Evolutionary conservation across 2,797 vertebrate genomes (phyloP).

Genomic region (Bradypodion ventrale): DNA sequence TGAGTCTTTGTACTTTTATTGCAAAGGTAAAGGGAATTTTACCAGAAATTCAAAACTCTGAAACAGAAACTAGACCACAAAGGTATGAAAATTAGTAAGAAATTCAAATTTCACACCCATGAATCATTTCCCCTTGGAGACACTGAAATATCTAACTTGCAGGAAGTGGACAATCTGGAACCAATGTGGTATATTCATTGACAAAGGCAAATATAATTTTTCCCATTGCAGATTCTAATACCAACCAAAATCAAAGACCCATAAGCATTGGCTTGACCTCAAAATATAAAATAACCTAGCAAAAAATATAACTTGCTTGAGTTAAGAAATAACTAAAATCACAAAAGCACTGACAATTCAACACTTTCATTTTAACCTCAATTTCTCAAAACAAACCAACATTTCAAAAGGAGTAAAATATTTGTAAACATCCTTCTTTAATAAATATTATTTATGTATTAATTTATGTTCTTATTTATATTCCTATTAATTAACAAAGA

Average conservation of each 20-base stretch:
- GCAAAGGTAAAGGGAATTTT: no score
- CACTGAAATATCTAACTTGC: constrained; percentile 21
- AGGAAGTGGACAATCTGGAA: constrained; percentile 13
- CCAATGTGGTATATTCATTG: neutral
- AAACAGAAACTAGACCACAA: constrained; percentile 15
- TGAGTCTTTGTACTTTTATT: no score
- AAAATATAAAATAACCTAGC: constrained; percentile 12
- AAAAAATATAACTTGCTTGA: neutral
- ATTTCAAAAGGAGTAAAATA: neutral
- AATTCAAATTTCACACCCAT: constrained; percentile 25
- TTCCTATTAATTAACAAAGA: neutral
- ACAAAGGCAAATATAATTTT: neutral
- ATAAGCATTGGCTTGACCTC: neutral
- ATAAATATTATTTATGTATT: neutral
- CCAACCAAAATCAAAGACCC: neutral
- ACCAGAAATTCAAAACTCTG: no score
- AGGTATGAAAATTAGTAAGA: neutral
- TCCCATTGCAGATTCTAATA: neutral
- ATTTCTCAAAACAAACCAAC: constrained; percentile 14
- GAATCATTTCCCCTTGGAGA: constrained; percentile 5
- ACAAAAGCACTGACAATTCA: neutral
- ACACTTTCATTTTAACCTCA: neutral
- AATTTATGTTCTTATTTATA: neutral
- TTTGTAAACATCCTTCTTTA: neutral
- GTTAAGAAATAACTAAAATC: neutral